These are phyloP conservation scores for Pseudomyrmex gracilis DNA, from an alignment of 1,140 invertebrate genomes.

Conservation along the genomic window DNA sequence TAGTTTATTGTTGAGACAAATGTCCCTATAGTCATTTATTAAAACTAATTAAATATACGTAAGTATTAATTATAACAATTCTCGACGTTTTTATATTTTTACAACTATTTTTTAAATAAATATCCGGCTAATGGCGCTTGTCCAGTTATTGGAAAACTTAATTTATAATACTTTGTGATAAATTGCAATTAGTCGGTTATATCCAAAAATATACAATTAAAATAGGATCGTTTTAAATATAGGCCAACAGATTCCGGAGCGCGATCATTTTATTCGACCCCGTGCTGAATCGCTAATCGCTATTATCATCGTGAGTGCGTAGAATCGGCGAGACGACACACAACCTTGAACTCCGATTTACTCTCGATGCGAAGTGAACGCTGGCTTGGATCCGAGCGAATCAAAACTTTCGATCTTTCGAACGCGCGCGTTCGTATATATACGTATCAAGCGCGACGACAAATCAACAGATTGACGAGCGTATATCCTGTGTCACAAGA, in stretches of 20 bases:
- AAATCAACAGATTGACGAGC: conserved; percentile 77
- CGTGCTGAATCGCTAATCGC: neutral
- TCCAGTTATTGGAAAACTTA: too few relatives aligned
- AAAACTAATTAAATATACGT: too few relatives aligned
- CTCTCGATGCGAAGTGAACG: neutral
- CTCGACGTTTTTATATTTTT: too few relatives aligned
- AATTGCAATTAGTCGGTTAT: neutral
- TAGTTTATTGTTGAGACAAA: too few relatives aligned
- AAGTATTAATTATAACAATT: too few relatives aligned
- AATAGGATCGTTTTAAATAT: neutral
- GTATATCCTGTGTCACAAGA: conserved; percentile 75
- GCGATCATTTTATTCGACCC: conserved; percentile 18
- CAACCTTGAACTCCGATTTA: conserved; percentile 24
- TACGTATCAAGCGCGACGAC: conserved; percentile 33
- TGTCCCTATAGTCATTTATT: too few relatives aligned
- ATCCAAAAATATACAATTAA: neutral
- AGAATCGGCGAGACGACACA: neutral
- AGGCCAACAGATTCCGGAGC: neutral
- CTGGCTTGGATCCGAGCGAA: neutral
- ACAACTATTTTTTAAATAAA: too few relatives aligned
- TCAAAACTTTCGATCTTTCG: conserved; percentile 26
- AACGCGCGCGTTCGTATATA: neutral
- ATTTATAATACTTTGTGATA: too few relatives aligned
- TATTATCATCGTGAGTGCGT: conserved; percentile 19
- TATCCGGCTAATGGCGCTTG: too few relatives aligned